Percentiles rank a stretch among this genome's conserved stretches.
Conservation (phyloP, 2,113 vertebrate species). For the Urocynchramus pylzowi region DNA sequence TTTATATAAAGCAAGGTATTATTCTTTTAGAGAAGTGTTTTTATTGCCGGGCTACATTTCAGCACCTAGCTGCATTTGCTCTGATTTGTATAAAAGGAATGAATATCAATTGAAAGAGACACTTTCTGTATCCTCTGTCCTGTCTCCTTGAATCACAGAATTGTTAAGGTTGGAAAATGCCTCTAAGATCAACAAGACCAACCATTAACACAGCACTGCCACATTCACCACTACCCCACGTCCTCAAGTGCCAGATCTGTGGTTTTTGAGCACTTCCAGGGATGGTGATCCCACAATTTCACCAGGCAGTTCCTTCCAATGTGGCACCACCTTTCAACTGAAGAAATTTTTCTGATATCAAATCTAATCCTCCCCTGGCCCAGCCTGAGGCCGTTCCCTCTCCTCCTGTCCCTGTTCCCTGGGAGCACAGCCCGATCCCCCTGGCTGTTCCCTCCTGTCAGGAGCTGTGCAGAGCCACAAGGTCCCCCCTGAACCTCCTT, state of each 20-base stretch:
- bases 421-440: not conserved
- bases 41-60: not conserved
- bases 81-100: not conserved
- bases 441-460: not conserved
- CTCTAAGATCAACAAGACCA: fast-evolving
- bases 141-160: not conserved
- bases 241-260: not conserved
- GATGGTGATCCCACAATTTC: not conserved
- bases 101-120: not conserved
- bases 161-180: not conserved
- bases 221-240: not conserved
- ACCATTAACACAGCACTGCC: not conserved
- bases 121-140: not conserved
- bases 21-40: not conserved
- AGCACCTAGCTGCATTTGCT: not conserved
- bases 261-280: not conserved
- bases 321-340: not conserved
- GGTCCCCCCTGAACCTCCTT: not conserved
- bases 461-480: not conserved
- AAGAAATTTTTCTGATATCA: not conserved
- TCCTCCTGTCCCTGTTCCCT: not conserved
- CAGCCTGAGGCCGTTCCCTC: not conserved
- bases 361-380: fast-evolving
- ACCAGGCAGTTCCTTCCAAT: not conserved
- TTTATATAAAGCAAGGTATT: not conserved